Evolutionary conservation across 2,888 invertebrate species (phyloP).

Genomic region (Trichogramma dendrolimi): DNA sequence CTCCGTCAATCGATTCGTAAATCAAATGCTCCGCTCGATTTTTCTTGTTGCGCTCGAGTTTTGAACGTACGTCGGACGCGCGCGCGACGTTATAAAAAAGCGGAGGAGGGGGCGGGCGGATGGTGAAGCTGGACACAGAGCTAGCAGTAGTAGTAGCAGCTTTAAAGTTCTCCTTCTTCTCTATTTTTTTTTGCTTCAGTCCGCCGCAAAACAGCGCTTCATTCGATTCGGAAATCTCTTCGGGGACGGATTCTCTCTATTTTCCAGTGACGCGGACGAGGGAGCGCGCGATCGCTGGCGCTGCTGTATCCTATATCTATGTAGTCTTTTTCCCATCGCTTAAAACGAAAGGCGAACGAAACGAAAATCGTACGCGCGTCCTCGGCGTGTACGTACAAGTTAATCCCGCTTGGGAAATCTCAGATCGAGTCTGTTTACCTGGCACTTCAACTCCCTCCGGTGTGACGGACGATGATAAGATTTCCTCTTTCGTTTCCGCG

Average conservation of each 20-base stretch:
- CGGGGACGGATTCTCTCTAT: not conserved
- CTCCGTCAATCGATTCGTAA: too few relatives aligned
- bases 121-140: too few relatives aligned
- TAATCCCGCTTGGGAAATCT: conserved; percentile 44
- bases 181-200: not conserved
- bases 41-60: too few relatives aligned
- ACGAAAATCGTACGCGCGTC: not conserved
- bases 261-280: not conserved
- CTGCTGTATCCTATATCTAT: not conserved
- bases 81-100: too few relatives aligned
- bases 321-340: not conserved
- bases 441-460: conserved; percentile 37
- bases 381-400: conserved; percentile 27
- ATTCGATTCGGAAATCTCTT: conserved; percentile 3
- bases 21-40: too few relatives aligned
- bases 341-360: not conserved
- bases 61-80: too few relatives aligned
- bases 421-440: conserved; percentile 42
- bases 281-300: not conserved
- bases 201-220: not conserved
- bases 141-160: too few relatives aligned
- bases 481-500: conserved; percentile 26
- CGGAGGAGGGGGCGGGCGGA: too few relatives aligned
- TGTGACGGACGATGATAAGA: conserved; percentile 39
- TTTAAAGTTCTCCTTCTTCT: too few relatives aligned